Percentiles rank a stretch among this genome's conserved stretches.
Conservation (phyloP, 2,113 vertebrate species). For the Coptodon bakossiorum region DNA sequence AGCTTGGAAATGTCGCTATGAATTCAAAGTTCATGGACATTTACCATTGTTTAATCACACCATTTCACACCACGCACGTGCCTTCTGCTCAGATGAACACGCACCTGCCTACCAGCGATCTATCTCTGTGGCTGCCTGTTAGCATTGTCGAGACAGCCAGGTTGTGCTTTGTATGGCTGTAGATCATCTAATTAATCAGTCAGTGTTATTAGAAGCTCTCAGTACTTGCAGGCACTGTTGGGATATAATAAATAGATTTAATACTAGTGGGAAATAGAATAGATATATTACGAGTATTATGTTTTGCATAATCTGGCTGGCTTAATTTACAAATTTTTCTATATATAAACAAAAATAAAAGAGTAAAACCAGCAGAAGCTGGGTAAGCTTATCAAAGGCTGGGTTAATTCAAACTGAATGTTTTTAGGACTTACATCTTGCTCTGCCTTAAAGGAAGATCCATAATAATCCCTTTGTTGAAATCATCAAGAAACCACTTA, state of each 20-base stretch:
- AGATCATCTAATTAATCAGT: background rate
- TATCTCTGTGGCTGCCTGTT: background rate
- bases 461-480: background rate
- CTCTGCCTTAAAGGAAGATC: background rate
- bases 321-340: background rate
- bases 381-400: background rate
- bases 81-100: constrained; percentile 27
- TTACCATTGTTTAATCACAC: constrained; percentile 66
- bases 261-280: background rate
- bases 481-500: background rate
- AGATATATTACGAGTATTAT: background rate
- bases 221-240: background rate
- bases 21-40: constrained; percentile 71
- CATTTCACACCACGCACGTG: constrained; percentile 45
- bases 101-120: background rate
- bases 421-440: background rate
- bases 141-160: constrained; percentile 4
- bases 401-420: background rate
- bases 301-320: background rate
- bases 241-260: background rate
- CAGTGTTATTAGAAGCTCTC: background rate
- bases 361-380: background rate
- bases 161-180: background rate
- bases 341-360: background rate
- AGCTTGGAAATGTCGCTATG: constrained; percentile 52